Conservation (phyloP, 2,888 invertebrate species). For the Drosophila kuntzei region DNA sequence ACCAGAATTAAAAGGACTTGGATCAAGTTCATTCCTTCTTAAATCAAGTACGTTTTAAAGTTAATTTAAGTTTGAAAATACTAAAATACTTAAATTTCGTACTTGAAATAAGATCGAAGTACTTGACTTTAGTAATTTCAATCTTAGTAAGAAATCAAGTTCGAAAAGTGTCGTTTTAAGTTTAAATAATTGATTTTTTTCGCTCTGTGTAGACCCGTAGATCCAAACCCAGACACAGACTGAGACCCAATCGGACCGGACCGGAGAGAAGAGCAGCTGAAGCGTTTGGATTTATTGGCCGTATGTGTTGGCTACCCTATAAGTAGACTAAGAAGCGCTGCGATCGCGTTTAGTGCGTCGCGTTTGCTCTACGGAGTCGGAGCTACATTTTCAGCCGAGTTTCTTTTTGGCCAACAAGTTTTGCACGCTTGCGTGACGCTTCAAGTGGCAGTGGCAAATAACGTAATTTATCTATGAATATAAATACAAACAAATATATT, state of each 20-base stretch:
- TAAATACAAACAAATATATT: constrained; percentile 11
- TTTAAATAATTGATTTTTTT: too few species aligned
- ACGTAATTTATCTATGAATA: constrained; percentile 21
- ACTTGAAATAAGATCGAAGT: too few species aligned
- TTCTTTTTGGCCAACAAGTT: constrained; percentile 44
- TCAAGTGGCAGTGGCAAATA: constrained; percentile 38
- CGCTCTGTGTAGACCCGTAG: constrained; percentile 6
- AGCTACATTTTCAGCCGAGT: constrained; percentile 12
- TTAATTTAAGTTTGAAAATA: too few species aligned
- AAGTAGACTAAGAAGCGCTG: constrained; percentile 75
- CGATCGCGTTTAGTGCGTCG: constrained; percentile 77
- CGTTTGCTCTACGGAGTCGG: constrained; percentile 59
- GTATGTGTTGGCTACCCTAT: constrained; percentile 51
- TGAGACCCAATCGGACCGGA: neutral
- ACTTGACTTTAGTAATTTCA: too few species aligned
- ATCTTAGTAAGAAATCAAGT: too few species aligned
- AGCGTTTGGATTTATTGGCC: constrained; percentile 16
- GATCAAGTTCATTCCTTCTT: too few species aligned
- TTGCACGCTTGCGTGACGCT: constrained; percentile 61
- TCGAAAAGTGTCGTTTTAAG: too few species aligned
- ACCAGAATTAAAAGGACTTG: too few species aligned
- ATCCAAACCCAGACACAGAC: neutral
- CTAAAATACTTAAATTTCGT: too few species aligned
- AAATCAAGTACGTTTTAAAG: too few species aligned
- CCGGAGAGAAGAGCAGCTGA: constrained; percentile 1